Conservation (phyloP, 2,888 invertebrate species). For the Euplagia quadripunctaria region DNA sequence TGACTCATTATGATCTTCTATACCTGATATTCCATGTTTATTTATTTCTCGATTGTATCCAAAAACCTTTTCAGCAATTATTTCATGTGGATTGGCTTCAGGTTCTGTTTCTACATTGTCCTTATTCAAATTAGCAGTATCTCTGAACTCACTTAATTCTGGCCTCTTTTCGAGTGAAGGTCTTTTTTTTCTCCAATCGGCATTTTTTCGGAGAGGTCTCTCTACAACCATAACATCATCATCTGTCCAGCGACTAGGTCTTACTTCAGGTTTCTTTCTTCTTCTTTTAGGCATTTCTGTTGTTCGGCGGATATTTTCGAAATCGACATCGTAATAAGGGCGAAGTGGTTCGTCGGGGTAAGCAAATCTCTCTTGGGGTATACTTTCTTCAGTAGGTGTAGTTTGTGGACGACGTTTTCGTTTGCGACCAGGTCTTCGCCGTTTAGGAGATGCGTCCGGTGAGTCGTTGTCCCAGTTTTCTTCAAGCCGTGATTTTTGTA, state of each 20-base stretch:
- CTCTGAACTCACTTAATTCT: slow-evolving; percentile 65
- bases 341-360: slow-evolving; percentile 59
- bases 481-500: slow-evolving; percentile 54
- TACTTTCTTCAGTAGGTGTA: slow-evolving; percentile 57
- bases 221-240: slow-evolving; percentile 69
- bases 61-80: slow-evolving; percentile 23
- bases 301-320: slow-evolving; percentile 51
- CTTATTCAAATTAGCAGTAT: slow-evolving; percentile 42
- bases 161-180: slow-evolving; percentile 64
- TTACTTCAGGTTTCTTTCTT: slow-evolving; percentile 69
- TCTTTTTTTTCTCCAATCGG: slow-evolving; percentile 71
- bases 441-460: slow-evolving; percentile 71
- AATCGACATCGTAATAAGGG: slow-evolving; percentile 59
- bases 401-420: slow-evolving; percentile 88
- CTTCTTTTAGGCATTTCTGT: slow-evolving; percentile 68
- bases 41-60: slow-evolving; percentile 23
- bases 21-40: slow-evolving; percentile 9
- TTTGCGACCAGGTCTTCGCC: slow-evolving; percentile 85
- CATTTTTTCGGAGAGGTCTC: slow-evolving; percentile 72
- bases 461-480: slow-evolving; percentile 71
- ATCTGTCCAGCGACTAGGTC: slow-evolving; percentile 73
- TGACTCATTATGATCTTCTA: not conserved
- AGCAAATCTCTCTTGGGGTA: slow-evolving; percentile 59
- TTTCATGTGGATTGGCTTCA: slow-evolving; percentile 26
- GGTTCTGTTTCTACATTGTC: slow-evolving; percentile 40